Conservation (phyloP, 2,888 invertebrate species). For the Hirtodrosophila confusa region DNA sequence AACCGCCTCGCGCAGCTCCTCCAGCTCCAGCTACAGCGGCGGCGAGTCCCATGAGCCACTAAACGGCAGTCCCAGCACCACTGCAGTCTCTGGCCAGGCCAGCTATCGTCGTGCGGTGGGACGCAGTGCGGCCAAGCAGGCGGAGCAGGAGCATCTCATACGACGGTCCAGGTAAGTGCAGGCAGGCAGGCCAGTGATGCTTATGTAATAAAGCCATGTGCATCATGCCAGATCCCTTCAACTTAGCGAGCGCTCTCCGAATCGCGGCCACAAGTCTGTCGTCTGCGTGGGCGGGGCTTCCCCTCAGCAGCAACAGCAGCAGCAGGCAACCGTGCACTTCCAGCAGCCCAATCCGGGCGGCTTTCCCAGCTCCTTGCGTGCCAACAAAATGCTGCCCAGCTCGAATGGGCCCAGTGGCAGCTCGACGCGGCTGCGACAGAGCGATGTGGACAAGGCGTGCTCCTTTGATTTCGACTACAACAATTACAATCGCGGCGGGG, state of each 20-base stretch:
- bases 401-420: constrained; percentile 20
- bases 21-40: constrained; percentile 84
- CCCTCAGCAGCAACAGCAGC: constrained; percentile 37
- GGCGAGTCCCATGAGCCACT: constrained; percentile 67
- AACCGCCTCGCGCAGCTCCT: constrained; percentile 83
- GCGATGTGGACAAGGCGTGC: constrained; percentile 82
- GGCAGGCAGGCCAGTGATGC: neutral
- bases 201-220: neutral
- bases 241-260: constrained; percentile 86
- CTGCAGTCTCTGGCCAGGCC: constrained; percentile 5
- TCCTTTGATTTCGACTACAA: constrained; percentile 84
- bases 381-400: constrained; percentile 57
- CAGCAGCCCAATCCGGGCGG: constrained; percentile 60
- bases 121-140: constrained; percentile 75
- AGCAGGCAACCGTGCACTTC: constrained; percentile 37
- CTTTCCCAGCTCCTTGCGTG: constrained; percentile 80
- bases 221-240: constrained; percentile 86
- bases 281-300: constrained; percentile 73
- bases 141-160: constrained; percentile 83
- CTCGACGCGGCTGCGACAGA: constrained; percentile 59
- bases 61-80: constrained; percentile 41
- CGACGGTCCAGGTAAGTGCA: constrained; percentile 82
- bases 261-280: constrained; percentile 82
- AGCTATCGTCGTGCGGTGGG: constrained; percentile 78
- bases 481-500: constrained; percentile 67